Percentiles rank a stretch among this genome's conserved stretches.
Conservation (phyloP, 2,113 vertebrate genomes). For the Hippocampus zosterae region DNA sequence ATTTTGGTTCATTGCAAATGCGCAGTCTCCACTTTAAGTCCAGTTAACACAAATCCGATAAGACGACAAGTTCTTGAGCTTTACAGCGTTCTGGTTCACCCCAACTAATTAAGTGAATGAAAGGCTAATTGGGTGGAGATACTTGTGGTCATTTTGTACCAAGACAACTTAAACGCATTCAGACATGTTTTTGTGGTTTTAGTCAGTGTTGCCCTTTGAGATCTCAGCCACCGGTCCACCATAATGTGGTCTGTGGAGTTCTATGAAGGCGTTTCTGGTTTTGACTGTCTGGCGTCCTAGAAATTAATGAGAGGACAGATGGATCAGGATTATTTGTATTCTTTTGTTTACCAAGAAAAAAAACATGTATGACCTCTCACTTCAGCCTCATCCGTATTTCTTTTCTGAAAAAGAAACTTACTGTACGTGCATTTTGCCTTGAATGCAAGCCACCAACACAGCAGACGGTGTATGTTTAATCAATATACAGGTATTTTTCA, state of each 20-base stretch:
- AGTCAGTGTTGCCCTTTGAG: slow-evolving; percentile 27
- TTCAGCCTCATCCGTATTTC: not conserved
- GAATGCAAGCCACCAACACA: not conserved
- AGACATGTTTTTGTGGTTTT: slow-evolving; percentile 37
- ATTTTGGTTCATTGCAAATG: slow-evolving; percentile 24
- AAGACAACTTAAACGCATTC: slow-evolving; percentile 24
- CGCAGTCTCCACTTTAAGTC: slow-evolving; percentile 17
- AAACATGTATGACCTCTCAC: not conserved
- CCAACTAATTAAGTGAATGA: slow-evolving; percentile 31
- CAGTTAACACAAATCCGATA: slow-evolving; percentile 5
- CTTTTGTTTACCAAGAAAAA: slow-evolving; percentile 2
- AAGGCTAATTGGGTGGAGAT: slow-evolving; percentile 31
- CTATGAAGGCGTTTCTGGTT: slow-evolving; percentile 29
- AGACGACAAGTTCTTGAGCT: not conserved
- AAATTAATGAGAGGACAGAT: not conserved
- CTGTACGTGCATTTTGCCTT: not conserved
- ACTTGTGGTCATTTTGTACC: slow-evolving; percentile 36
- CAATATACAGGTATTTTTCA: no score
- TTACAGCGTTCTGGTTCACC: slow-evolving; percentile 2
- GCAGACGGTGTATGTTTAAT: not conserved
- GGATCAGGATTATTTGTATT: not conserved
- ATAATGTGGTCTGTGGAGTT: slow-evolving; percentile 25
- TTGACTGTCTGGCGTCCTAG: slow-evolving; percentile 21
- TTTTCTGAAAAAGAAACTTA: not conserved
- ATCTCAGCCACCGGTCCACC: slow-evolving; percentile 35